Conservation (phyloP, 2,113 vertebrate species). For the Nerophis ophidion region DNA sequence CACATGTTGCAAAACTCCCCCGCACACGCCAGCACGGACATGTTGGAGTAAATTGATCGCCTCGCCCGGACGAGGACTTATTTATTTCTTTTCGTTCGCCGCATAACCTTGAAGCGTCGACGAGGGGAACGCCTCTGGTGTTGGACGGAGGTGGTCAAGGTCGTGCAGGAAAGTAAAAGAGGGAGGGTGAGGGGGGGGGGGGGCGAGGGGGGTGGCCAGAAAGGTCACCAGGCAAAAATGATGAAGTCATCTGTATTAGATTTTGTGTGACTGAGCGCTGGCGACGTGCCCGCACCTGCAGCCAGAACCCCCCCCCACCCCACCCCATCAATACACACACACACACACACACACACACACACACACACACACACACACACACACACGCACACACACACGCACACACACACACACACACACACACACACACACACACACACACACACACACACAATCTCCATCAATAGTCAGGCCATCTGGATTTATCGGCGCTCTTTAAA, state of each 20-base stretch:
- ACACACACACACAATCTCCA: conserved; percentile 32
- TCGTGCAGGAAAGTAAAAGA: conserved; percentile 9
- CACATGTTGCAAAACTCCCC: conserved; percentile 60
- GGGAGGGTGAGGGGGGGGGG: conserved; percentile 14
- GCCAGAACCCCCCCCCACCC: too few relatives aligned
- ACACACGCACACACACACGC: conserved; percentile 12
- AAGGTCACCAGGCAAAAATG: conserved; percentile 70
- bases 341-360: too few relatives aligned
- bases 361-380: conserved; percentile 15
- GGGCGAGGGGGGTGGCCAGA: conserved; percentile 48
- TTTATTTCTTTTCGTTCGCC: conserved; percentile 40
- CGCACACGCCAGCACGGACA: conserved; percentile 30
- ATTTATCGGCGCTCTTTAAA: conserved; percentile 11
- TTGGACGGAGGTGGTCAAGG: conserved; percentile 28
- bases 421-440: conserved; percentile 17
- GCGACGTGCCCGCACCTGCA: conserved; percentile 41
- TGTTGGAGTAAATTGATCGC: conserved; percentile 58
- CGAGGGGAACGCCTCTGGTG: conserved; percentile 52
- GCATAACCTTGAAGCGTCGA: conserved; percentile 59
- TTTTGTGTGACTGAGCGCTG: conserved; percentile 59
- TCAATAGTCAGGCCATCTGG: conserved; percentile 15
- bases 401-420: conserved; percentile 12
- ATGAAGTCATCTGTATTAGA: conserved; percentile 70
- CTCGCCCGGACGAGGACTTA: conserved; percentile 30
- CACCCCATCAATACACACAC: too few relatives aligned